Evolutionary conservation across 1,140 invertebrate species (phyloP), one percentile per base, ranked within the genome.

Genomic region (Drosophila setifemur): DNA sequence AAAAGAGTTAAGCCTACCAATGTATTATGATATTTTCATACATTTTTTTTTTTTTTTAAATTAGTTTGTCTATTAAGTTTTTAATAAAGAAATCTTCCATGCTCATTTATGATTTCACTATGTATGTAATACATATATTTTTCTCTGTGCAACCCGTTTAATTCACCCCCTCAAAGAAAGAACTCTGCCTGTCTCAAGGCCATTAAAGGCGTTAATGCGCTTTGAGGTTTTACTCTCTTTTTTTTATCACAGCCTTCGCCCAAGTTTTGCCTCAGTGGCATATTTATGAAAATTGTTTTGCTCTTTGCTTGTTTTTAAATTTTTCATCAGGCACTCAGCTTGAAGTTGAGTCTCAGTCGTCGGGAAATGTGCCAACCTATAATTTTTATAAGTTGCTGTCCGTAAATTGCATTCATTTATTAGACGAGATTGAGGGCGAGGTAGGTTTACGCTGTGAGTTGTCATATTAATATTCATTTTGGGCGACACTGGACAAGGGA

Each of bases 221-320:
- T 73, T 66, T 44, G 45, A 66, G 50, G 49, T 70, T 74, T 61
- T 53, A 39, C 45, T 42, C 19, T 63, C 42, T 42, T 37, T 55
- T 47, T 52, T 35, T 50, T 39, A 19, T 18, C 35, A 9, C 52
- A 33, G 37, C 35, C 45, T 70, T 61, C 25, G 25, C 18, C 26
- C 66, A 48, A 52, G 25, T 55, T 58, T 54, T 33, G 52, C 69
- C 73, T 73, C 55, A 68, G 39, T 54, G 60, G 74, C 53, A 73
- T 64, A 83, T 83, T 83, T 83, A 83, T 78, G 73, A 78, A 82
- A 82, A 83, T 83, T 78, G 70, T 70, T 77, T 73, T 73, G 73
- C 53, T 71, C 61, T 79, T 37, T 58, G 71, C 52, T 35, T 39
- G 50, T 35, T 53, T 77, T 66, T 78, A 70, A 77, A 83, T 78